Conservation (phyloP, 2,113 vertebrate species). For the Silurus asotus region DNA sequence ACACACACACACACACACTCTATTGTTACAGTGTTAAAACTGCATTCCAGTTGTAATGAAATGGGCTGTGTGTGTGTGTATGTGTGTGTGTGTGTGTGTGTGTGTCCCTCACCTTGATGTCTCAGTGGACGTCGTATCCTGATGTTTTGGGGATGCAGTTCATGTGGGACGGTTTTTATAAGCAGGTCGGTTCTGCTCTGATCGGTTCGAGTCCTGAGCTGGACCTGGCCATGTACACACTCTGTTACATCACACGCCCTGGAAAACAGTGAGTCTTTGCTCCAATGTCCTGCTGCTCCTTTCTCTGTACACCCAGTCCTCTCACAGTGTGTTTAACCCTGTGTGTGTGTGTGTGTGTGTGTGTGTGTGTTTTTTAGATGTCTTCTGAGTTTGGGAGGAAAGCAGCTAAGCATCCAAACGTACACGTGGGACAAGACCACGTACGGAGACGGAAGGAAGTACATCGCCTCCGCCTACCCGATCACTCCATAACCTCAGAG, state of each 20-base stretch:
- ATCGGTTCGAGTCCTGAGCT: constrained; percentile 94
- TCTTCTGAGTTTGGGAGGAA: constrained; percentile 80
- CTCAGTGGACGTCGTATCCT: constrained; percentile 83
- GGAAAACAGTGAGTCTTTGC: constrained; percentile 79
- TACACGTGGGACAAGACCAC: constrained; percentile 85
- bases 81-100: not conserved
- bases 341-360: constrained; percentile 17
- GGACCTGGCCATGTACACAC: constrained; percentile 85
- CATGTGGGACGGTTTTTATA: constrained; percentile 87
- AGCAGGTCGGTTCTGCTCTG: constrained; percentile 86
- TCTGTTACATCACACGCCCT: constrained; percentile 88
- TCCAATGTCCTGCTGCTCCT: not conserved
- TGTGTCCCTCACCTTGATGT: not conserved
- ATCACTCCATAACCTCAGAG: constrained; percentile 57
- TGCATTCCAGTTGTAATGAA: not conserved
- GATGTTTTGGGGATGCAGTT: constrained; percentile 92
- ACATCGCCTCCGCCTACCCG: constrained; percentile 84
- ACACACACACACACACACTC: not conserved
- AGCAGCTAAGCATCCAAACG: constrained; percentile 81
- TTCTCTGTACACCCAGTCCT: not conserved
- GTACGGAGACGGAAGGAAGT: constrained; percentile 81
- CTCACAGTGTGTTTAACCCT: not conserved
- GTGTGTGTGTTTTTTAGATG: constrained; percentile 71
- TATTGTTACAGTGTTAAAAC: no score
- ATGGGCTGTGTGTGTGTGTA: not conserved